Evolutionary conservation across 2,888 invertebrate genomes (phyloP).

Genomic region (Lathronympha strigana): DNA sequence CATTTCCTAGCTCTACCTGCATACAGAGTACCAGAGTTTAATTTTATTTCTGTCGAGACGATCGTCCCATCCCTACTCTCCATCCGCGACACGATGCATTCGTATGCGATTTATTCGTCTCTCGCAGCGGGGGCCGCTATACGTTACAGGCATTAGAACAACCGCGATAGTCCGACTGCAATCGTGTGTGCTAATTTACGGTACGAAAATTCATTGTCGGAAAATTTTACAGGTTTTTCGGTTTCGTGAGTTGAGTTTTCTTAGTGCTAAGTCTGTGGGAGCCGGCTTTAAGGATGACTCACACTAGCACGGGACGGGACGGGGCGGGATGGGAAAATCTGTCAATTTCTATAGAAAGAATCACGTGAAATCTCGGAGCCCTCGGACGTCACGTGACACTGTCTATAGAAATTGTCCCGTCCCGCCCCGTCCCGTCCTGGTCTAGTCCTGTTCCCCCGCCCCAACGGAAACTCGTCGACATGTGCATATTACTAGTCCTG

Average conservation of each 20-base stretch:
- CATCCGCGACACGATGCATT: conserved; percentile 48
- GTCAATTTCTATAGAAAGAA: no score
- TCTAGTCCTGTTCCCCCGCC: no score
- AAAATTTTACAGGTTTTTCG: conserved; percentile 16
- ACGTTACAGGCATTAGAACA: conserved; percentile 54
- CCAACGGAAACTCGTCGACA: no score
- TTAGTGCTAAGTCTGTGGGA: background rate
- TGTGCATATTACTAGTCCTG: no score
- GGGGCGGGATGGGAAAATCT: no score
- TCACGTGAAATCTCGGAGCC: no score
- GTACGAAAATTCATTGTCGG: conserved; percentile 29
- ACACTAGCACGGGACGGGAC: no score
- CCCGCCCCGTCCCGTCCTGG: no score
- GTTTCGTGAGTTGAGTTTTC: background rate
- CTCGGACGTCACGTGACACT: no score
- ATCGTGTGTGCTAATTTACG: conserved; percentile 46
- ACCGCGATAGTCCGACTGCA: conserved; percentile 50
- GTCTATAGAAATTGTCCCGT: no score
- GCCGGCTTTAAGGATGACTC: no score
- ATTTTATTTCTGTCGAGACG: background rate
- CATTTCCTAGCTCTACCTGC: background rate
- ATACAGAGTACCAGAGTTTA: background rate
- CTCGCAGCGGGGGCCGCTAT: conserved; percentile 63
- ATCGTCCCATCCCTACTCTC: conserved; percentile 11
- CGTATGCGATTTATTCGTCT: conserved; percentile 73